Conservation (phyloP, 53 echinoderm and acorn worm species). For the Paracentrotus lividus region DNA sequence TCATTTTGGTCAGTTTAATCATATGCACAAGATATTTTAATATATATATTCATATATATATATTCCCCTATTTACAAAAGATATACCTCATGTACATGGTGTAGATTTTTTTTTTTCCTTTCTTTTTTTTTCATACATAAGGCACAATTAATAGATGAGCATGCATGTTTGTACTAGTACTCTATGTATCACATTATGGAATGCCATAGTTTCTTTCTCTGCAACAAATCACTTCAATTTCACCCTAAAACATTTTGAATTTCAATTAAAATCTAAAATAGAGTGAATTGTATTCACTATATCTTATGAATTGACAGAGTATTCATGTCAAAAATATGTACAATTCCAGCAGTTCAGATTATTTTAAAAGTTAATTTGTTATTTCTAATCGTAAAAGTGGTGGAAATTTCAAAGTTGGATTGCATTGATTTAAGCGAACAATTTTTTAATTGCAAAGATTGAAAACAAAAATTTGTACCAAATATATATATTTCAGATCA, state of each 20-base stretch:
- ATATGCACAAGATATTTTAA: conserved; percentile 61
- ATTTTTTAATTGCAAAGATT: not conserved
- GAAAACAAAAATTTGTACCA: not conserved
- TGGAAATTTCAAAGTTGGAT: not conserved
- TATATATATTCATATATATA: conserved; percentile 57
- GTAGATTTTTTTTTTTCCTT: not conserved
- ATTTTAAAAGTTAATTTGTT: not conserved
- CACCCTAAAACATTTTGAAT: not conserved
- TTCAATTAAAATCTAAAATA: not conserved
- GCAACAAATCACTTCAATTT: conserved; percentile 38
- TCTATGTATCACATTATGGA: conserved; percentile 57
- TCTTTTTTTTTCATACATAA: conserved; percentile 61
- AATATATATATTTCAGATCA: conserved; percentile 7
- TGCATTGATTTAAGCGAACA: not conserved
- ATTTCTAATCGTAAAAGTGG: not conserved
- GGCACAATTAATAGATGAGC: conserved; percentile 58
- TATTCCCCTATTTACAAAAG: conserved; percentile 72
- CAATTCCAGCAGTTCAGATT: not conserved
- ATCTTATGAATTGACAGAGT: not conserved
- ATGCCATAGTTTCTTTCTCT: conserved; percentile 47
- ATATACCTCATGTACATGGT: conserved; percentile 71
- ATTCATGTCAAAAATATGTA: not conserved
- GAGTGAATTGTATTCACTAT: not conserved
- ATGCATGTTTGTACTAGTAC: conserved; percentile 67
- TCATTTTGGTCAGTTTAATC: conserved; percentile 66